Evolutionary conservation across 1,140 invertebrate species (phyloP), one percentile per base, ranked within the genome.

Genomic region (Phortica variegata): DNA sequence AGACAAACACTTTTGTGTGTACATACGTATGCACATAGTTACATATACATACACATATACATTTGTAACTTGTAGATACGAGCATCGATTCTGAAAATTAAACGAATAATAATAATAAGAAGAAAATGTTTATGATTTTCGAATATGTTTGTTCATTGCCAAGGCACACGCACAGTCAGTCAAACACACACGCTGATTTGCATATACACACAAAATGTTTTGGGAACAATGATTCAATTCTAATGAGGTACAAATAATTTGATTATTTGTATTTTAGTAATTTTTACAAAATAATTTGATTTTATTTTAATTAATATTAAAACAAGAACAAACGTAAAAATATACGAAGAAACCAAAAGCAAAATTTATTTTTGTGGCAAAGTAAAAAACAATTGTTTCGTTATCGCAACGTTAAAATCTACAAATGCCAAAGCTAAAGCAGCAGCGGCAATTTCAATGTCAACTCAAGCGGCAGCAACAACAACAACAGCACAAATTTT

Each of bases 361-460:
- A 26, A n/a, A 26, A 60, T 66, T 61, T 58, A 47, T 34, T 34
- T 34, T 34, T 15, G 6, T 34, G n/a, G n/a, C n/a, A n/a, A n/a
- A n/a, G n/a, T n/a, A n/a, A n/a, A n/a, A n/a, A n/a, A n/a, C n/a
- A n/a, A n/a, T n/a, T n/a, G n/a, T 34, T 58, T 63, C 55, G 63
- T 66, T 66, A 66, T 66, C 63, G 63, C 60, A 60, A 63, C 57
- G 60, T 60, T 53, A 52, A 60, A 65, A 68, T 68, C 63, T 60
- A 68, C 63, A 68, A 36, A 26, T 6, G 10, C 23, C 23, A 26
- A 36, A 36, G 50, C 36, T 42, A 36, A 23, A 29, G 39, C 53
- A 68, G 52, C 63, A 48, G 51, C 68, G 62, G 68, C 62, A 60
- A 68, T 68, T 68, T 68, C 63, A 68, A 68, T 68, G 63, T 68